A percentile compares a stretch with the other conserved stretches of the same genome.
These are phyloP conservation scores for Psococerastis gibbosa DNA, from an alignment of 2,888 invertebrate genomes.

Conservation along the genomic window DNA sequence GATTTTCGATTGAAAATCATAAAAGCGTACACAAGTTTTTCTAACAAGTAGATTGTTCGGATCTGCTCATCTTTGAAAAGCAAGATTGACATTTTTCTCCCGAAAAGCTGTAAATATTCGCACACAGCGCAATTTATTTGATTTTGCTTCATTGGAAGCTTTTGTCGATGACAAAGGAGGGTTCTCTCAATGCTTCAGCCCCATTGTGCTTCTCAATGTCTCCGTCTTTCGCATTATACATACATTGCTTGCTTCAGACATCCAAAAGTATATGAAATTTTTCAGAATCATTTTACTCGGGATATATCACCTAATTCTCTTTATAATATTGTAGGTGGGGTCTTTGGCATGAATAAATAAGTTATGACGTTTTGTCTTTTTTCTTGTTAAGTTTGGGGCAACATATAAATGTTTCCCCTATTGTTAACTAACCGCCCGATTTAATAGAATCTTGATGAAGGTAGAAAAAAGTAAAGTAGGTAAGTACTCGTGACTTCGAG, in stretches of 20 bases:
- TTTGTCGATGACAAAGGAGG: not conserved
- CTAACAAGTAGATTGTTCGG: constrained; percentile 11
- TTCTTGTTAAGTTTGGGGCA: no score
- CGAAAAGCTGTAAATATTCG: constrained; percentile 6
- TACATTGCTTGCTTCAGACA: not conserved
- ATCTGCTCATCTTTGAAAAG: constrained; percentile 10
- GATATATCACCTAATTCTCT: no score
- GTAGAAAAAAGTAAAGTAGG: no score
- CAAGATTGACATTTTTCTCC: constrained; percentile 4
- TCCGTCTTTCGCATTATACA: not conserved
- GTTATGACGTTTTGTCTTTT: no score
- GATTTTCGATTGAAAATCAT: constrained; percentile 11
- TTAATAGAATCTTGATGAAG: no score
- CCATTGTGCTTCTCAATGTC: not conserved
- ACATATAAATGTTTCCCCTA: no score
- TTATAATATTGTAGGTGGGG: no score
- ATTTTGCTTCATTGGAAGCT: not conserved
- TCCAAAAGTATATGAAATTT: no score
- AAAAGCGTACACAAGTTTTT: constrained; percentile 10
- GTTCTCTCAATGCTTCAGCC: not conserved
- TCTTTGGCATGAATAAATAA: no score
- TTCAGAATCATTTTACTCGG: no score
- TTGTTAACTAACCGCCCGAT: no score
- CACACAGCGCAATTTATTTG: not conserved
- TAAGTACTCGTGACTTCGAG: no score